phyloP scores from a whole-genome alignment of 2,113 vertebrate species.

The Tringa solitaria region DNA sequence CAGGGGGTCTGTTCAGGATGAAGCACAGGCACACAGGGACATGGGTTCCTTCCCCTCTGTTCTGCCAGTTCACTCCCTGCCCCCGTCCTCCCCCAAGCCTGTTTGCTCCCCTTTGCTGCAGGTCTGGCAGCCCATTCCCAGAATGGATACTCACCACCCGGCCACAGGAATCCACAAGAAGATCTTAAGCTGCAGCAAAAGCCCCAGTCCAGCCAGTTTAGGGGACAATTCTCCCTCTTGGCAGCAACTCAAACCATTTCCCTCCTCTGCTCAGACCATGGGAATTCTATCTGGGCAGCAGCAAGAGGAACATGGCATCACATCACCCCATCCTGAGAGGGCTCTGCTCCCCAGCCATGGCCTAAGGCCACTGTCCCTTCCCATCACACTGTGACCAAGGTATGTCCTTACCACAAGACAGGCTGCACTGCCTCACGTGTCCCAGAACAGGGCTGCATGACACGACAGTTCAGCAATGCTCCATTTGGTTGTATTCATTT shows the following conservation, averaged over 20 bases:
- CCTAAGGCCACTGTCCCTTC: not conserved
- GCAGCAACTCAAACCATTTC: not conserved
- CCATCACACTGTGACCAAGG: fast-evolving
- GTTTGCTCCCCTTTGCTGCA: not conserved
- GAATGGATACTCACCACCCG: fast-evolving
- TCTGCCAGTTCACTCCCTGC: not conserved
- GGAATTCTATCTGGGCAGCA: not conserved
- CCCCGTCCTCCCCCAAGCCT: not conserved
- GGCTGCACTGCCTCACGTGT: not conserved
- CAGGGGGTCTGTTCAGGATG: not conserved
- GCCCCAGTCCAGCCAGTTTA: not conserved
- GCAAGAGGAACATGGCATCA: not conserved
- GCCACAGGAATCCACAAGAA: not conserved
- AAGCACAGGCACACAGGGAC: not conserved
- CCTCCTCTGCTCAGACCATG: not conserved
- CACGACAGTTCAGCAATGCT: not conserved
- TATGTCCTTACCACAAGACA: fast-evolving
- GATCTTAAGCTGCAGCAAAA: not conserved
- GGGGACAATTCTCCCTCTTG: not conserved
- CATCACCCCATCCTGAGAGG: not conserved
- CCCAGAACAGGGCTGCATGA: not conserved
- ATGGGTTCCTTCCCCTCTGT: not conserved
- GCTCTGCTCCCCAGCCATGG: not conserved
- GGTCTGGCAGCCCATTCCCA: not conserved
- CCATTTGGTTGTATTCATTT: not conserved